phyloP scores from a whole-genome alignment of 2,797 vertebrate species.

The Poeciliopsis gracilis region DNA sequence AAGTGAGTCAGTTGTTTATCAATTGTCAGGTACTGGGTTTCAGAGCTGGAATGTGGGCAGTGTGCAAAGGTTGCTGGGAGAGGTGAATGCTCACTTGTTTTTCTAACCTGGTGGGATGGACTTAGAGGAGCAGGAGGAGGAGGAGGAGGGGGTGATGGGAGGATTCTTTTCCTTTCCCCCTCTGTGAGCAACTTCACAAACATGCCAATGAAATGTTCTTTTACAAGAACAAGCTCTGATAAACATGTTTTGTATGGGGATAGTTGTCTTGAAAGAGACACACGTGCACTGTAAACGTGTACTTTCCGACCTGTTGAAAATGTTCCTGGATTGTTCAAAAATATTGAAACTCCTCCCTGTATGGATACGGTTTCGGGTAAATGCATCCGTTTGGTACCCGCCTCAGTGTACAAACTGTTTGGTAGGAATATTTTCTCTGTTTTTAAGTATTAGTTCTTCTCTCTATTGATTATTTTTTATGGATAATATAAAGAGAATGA shows the following conservation, averaged over 20 bases:
- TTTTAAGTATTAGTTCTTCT: background rate
- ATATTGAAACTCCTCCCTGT: constrained; percentile 31
- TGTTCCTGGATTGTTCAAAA: constrained; percentile 30
- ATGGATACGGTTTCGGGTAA: constrained; percentile 5
- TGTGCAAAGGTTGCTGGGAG: constrained; percentile 83
- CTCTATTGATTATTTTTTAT: background rate
- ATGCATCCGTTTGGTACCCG: background rate
- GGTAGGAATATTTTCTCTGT: background rate
- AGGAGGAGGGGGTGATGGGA: constrained; percentile 37
- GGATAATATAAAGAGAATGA: background rate
- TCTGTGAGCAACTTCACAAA: constrained; percentile 62
- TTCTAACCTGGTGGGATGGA: constrained; percentile 74
- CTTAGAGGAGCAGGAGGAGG: constrained; percentile 36
- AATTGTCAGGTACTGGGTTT: constrained; percentile 84
- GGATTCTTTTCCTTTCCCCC: constrained; percentile 24
- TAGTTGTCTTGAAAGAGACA: constrained; percentile 10
- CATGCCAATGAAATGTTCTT: constrained; percentile 20
- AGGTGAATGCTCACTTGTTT: constrained; percentile 83
- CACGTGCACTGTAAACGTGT: constrained; percentile 15
- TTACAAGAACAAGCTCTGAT: constrained; percentile 10
- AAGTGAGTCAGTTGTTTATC: constrained; percentile 87
- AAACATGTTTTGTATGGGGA: constrained; percentile 36
- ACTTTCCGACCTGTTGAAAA: constrained; percentile 17
- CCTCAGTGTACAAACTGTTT: no score
- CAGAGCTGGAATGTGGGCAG: constrained; percentile 81